Conservation (phyloP, 1,140 invertebrate species). For the Pogonomyrmex barbatus region DNA sequence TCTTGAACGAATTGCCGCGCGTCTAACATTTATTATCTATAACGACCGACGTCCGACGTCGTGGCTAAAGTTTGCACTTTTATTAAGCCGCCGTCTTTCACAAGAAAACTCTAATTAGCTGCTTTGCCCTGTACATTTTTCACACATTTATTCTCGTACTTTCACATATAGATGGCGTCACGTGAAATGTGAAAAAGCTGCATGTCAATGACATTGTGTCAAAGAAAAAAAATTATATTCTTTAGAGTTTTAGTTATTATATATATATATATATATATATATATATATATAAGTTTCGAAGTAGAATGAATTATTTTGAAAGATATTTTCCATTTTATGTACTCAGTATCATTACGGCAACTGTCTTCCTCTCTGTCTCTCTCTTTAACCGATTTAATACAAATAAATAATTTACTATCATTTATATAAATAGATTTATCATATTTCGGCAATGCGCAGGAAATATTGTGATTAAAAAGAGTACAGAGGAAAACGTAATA, state of each 20-base stretch:
- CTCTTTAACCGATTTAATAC: no score
- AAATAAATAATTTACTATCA: no score
- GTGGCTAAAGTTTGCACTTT: slow-evolving; percentile 60
- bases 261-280: neutral
- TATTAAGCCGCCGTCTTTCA: slow-evolving; percentile 56
- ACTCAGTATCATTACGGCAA: no score
- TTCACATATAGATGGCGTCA: no score
- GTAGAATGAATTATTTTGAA: neutral
- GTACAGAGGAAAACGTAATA: no score
- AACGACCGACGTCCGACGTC: slow-evolving; percentile 57
- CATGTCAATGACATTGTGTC: neutral
- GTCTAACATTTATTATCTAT: slow-evolving; percentile 58
- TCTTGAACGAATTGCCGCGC: slow-evolving; percentile 54
- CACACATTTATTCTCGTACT: neutral
- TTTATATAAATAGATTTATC: no score
- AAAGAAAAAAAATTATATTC: neutral
- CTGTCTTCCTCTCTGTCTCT: no score
- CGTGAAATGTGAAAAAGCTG: neutral
- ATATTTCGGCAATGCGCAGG: no score
- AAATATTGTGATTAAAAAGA: no score
- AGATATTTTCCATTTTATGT: no score
- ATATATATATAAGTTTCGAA: neutral
- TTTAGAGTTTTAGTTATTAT: neutral
- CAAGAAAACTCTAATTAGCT: slow-evolving; percentile 53
- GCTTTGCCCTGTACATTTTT: slow-evolving; percentile 18